Evolutionary conservation across 1,140 invertebrate genomes (phyloP).

Genomic region (Eriosoma lanigerum): DNA sequence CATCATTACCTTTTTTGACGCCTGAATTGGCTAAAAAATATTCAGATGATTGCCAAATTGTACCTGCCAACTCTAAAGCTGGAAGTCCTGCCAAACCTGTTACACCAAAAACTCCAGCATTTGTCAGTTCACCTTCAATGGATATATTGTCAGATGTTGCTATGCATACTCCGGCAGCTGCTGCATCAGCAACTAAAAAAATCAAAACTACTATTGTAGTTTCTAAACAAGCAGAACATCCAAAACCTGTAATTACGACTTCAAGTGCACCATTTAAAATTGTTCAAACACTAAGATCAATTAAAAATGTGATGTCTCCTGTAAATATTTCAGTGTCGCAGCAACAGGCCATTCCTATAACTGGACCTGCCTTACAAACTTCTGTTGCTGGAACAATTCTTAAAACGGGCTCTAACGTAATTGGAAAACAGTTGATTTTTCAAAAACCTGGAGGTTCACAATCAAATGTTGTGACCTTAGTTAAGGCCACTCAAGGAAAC

Average conservation of each 20-base stretch:
- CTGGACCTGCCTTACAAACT: slow-evolving; percentile 37
- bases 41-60: slow-evolving; percentile 58
- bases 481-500: slow-evolving; percentile 88
- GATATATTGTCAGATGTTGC: slow-evolving; percentile 60
- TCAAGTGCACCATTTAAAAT: slow-evolving; percentile 46
- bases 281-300: slow-evolving; percentile 52
- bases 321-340: slow-evolving; percentile 20
- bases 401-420: slow-evolving; percentile 57
- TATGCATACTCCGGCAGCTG: slow-evolving; percentile 76
- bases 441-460: slow-evolving; percentile 60
- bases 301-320: slow-evolving; percentile 49
- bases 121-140: slow-evolving; percentile 54
- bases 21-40: slow-evolving; percentile 42
- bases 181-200: slow-evolving; percentile 76
- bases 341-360: slow-evolving; percentile 33
- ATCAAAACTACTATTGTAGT: slow-evolving; percentile 62
- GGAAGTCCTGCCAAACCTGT: slow-evolving; percentile 53
- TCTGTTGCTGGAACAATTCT: slow-evolving; percentile 56
- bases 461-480: slow-evolving; percentile 85
- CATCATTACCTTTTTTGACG: slow-evolving; percentile 53
- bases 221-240: slow-evolving; percentile 47
- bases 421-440: slow-evolving; percentile 62
- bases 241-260: slow-evolving; percentile 56
- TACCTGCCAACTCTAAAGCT: slow-evolving; percentile 58
- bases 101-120: slow-evolving; percentile 29